A percentile compares a stretch with the other conserved stretches of the same genome.
Conservation (phyloP, 2,888 invertebrate genomes). For the Alsophila aescularia region DNA sequence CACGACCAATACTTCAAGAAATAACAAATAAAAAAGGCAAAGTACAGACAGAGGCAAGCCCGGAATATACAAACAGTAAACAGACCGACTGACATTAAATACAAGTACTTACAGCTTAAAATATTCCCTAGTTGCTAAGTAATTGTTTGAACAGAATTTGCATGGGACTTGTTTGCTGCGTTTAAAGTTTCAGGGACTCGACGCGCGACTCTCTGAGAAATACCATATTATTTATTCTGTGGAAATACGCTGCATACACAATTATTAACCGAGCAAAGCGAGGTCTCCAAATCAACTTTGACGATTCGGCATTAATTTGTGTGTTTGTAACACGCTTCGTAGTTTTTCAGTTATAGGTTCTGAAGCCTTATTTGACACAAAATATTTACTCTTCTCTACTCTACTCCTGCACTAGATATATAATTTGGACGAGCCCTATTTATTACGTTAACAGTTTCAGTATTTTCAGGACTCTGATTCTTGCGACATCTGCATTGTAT, state of each 20-base stretch:
- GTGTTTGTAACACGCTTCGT: slow-evolving; percentile 2
- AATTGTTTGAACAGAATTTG: slow-evolving; percentile 55
- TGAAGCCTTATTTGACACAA: neutral
- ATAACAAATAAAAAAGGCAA: no score
- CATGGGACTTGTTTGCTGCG: slow-evolving; percentile 52
- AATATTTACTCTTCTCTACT: no score
- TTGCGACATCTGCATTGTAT: no score
- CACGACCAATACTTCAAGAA: no score
- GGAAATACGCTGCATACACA: slow-evolving; percentile 3
- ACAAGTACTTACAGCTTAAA: slow-evolving; percentile 33
- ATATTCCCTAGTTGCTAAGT: slow-evolving; percentile 47
- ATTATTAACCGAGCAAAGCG: no score
- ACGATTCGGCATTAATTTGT: no score
- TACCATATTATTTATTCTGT: no score
- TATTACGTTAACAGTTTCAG: slow-evolving; percentile 54
- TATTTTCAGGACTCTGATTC: slow-evolving; percentile 24
- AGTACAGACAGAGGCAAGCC: no score
- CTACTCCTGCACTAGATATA: neutral
- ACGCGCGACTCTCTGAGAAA: neutral
- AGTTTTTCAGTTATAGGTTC: neutral
- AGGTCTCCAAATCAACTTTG: no score
- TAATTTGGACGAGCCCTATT: slow-evolving; percentile 46
- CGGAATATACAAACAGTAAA: no score
- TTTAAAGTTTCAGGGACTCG: slow-evolving; percentile 48
- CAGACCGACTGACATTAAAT: neutral